Evolutionary conservation across 2,113 vertebrate genomes (phyloP), one percentile per base, ranked within the genome.

Genomic region (Gallinago jamesoni): DNA sequence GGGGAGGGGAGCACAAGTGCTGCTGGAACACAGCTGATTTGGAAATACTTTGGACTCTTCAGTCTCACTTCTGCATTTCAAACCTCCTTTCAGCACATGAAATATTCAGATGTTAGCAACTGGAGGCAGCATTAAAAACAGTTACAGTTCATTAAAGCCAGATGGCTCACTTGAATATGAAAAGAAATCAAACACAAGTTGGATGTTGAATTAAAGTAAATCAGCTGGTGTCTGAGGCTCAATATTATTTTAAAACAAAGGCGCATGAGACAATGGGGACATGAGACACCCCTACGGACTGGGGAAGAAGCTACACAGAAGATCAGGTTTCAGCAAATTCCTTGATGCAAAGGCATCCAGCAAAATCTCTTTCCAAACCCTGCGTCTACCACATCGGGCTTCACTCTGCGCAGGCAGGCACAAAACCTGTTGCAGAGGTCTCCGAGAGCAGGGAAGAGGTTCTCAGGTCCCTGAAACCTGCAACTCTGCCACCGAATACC

Each of bases 81-180:
- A 92, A 90, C 70, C 89, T 92, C 53, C 92, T 96, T 88, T 88
- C 96, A 89, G 89, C 70, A 94, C 80, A 92, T 89, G 76, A 97
- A 97, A 92, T 93, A 73, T 93, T 95, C 94, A 97, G 93, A 96
- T 92, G 94, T 94, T 95, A 97, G 91, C 90, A 96, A 96, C 88
- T 96, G 87, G 93, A 96, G 93, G 94, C 69, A 97, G 94, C 88
- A 96, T 95, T 96, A 96, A 96, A 96, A 95, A 75, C 93, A 96
- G 97, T 96, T 94, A 94, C 78, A 96, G 93, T 97, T 97, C 77
- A 95, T 96, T 97, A 96, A 97, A 97, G 96, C 91, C 91, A 96
- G 87, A 94, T 97, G 96, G 96, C 94, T 96, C 94, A 96, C 96
- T 96, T 95, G 94, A 97, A 96, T 87, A 97, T 79, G 89, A 96